phyloP scores from a whole-genome alignment of 2,797 vertebrate species.

The Chaunax sp. region DNA sequence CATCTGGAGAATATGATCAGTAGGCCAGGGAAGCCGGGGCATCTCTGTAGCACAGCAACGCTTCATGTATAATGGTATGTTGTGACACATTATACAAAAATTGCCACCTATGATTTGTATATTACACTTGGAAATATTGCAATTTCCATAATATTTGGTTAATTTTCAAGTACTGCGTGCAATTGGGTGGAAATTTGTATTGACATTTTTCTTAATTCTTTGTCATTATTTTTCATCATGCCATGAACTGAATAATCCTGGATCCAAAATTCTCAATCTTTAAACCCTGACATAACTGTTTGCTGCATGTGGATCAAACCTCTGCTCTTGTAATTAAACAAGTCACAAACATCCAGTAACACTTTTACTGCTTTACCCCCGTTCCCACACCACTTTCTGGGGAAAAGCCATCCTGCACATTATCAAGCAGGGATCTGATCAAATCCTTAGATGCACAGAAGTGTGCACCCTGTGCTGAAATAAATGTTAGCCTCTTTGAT shows the following conservation, averaged over 20 bases:
- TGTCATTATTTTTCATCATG: neutral
- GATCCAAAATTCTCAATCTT: conserved; percentile 3
- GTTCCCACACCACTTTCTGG: neutral
- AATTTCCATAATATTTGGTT: too few species aligned
- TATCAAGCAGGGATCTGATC: neutral
- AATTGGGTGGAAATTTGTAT: too few species aligned
- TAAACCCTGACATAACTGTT: neutral
- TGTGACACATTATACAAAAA: too few species aligned
- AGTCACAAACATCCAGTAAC: neutral
- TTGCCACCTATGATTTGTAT: too few species aligned
- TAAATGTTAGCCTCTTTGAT: conserved; percentile 1
- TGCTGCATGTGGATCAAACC: neutral
- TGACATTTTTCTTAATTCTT: too few species aligned
- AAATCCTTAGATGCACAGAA: neutral
- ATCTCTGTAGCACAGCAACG: too few species aligned
- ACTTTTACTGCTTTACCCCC: neutral
- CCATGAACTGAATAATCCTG: conserved; percentile 8
- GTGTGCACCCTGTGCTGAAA: neutral
- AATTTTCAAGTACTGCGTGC: too few species aligned
- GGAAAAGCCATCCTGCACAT: neutral
- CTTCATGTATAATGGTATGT: too few species aligned
- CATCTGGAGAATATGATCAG: too few species aligned
- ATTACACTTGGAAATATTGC: too few species aligned
- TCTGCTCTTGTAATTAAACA: neutral
- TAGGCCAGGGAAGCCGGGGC: too few species aligned